phyloP scores from a whole-genome alignment of 2,113 vertebrate species.

The Calyptommatus sinebrachiatus region DNA sequence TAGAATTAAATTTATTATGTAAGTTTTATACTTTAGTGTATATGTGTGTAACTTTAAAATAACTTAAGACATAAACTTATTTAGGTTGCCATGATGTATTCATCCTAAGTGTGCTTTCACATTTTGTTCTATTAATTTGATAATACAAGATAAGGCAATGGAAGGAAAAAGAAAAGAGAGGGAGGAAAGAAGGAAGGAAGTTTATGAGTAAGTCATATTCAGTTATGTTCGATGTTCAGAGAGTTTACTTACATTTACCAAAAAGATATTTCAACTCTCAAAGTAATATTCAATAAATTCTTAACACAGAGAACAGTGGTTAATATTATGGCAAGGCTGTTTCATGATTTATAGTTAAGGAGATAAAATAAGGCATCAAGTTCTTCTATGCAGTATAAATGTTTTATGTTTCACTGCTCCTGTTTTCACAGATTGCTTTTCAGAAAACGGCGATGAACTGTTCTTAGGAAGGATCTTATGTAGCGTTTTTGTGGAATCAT shows the following conservation, averaged over 20 bases:
- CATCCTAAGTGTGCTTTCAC: background rate
- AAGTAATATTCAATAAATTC: constrained; percentile 18
- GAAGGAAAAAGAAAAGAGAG: no score
- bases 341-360: constrained; percentile 18
- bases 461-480: constrained; percentile 18
- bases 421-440: constrained; percentile 30
- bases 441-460: constrained; percentile 7
- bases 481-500: background rate
- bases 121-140: background rate
- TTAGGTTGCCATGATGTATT: no score
- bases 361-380: constrained; percentile 34
- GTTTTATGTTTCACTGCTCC: constrained; percentile 34
- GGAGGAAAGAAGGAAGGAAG: fast-evolving
- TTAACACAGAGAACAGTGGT: constrained; percentile 18
- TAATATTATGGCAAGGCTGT: constrained; percentile 15
- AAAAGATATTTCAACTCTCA: background rate
- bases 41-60: no score
- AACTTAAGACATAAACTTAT: no score
- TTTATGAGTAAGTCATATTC: constrained; percentile 30
- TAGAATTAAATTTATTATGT: no score
- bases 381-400: constrained; percentile 30
- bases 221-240: constrained; percentile 19
- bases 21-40: no score
- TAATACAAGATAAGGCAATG: background rate
- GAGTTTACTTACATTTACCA: constrained; percentile 11